These are phyloP conservation scores for Rhinophrynus dorsalis DNA, from an alignment of 2,797 vertebrate genomes.

Conservation along the genomic window DNA sequence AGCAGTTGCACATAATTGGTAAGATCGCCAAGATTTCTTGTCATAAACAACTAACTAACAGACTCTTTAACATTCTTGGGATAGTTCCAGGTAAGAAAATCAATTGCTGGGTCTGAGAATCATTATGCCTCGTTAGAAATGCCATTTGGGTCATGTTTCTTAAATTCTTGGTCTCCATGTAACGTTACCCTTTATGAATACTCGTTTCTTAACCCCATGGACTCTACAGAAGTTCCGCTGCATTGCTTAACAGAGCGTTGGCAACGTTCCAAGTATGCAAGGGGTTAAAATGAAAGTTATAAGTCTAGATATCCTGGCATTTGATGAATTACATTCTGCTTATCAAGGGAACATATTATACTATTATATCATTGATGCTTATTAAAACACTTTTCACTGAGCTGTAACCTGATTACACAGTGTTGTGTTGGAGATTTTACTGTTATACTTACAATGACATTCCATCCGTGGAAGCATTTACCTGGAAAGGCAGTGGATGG, in stretches of 20 bases:
- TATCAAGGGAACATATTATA: neutral
- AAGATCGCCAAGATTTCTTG: slow-evolving; percentile 1
- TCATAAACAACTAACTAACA: slow-evolving; percentile 17
- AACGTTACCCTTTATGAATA: neutral
- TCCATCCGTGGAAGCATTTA: too few species aligned
- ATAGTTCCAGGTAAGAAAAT: neutral
- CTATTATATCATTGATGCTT: neutral
- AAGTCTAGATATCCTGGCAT: neutral
- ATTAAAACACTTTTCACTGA: neutral
- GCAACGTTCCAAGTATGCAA: too few species aligned
- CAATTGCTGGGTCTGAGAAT: neutral
- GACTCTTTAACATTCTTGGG: slow-evolving; percentile 3
- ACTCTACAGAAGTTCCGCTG: too few species aligned
- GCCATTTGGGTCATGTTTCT: neutral
- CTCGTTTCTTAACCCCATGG: neutral
- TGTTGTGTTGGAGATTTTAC: too few species aligned
- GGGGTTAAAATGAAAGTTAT: neutral
- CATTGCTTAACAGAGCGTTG: too few species aligned
- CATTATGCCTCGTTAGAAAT: neutral
- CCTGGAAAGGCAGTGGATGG: too few species aligned
- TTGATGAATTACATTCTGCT: neutral
- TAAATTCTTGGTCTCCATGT: neutral
- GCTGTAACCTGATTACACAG: neutral
- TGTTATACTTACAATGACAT: too few species aligned
- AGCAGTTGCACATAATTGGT: neutral